Conservation (phyloP, 2,113 vertebrate genomes). For the Isurus oxyrinchus region DNA sequence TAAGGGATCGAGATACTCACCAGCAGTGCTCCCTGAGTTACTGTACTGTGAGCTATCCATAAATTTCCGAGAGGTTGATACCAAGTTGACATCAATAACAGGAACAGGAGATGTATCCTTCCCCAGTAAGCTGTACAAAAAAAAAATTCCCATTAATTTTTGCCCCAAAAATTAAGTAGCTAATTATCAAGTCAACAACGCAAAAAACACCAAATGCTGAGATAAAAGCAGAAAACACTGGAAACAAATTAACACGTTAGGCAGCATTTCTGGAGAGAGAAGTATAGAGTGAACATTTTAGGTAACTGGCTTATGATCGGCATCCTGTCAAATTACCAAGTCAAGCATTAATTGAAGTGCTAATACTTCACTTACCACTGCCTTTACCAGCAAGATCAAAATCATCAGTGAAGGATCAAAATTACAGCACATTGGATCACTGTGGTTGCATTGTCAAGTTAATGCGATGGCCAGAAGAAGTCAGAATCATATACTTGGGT, state of each 20-base stretch:
- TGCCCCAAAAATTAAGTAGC: background rate
- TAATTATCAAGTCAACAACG: background rate
- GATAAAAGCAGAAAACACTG: background rate
- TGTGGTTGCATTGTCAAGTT: background rate
- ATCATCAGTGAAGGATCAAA: background rate
- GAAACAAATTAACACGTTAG: background rate
- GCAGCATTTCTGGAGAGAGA: background rate
- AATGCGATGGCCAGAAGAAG: background rate
- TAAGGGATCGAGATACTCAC: constrained; percentile 55
- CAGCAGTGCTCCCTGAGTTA: constrained; percentile 62
- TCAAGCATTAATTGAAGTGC: background rate
- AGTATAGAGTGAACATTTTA: background rate
- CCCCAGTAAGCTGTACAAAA: constrained; percentile 56
- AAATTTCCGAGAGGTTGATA: constrained; percentile 80
- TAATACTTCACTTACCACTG: background rate
- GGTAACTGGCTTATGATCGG: background rate
- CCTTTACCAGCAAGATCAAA: background rate
- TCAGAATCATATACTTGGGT: background rate
- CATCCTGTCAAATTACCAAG: background rate
- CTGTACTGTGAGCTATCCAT: constrained; percentile 77
- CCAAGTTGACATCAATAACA: constrained; percentile 72
- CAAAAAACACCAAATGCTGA: background rate
- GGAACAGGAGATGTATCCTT: constrained; percentile 74
- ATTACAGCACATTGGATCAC: background rate
- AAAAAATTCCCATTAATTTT: background rate